phyloP scores from a whole-genome alignment of 2,797 vertebrate genomes.

The Gymnodraco acuticeps region DNA sequence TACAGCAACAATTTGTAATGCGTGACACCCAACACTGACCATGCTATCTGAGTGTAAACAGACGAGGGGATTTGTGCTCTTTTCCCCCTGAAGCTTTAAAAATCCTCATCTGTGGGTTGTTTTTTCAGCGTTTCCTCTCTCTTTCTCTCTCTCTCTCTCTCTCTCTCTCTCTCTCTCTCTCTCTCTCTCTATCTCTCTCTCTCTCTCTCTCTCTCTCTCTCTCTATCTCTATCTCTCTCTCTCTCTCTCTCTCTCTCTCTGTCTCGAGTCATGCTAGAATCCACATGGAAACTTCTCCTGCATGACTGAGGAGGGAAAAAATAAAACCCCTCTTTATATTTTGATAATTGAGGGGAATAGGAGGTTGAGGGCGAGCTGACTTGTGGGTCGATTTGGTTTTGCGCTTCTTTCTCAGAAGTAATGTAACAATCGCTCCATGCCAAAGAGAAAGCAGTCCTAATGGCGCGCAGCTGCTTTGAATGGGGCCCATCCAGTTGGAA shows the following conservation, averaged over 20 bases:
- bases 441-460: slow-evolving; percentile 72
- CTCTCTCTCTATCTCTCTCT: slow-evolving; percentile 43
- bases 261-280: slow-evolving; percentile 61
- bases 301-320: slow-evolving; percentile 55
- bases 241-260: slow-evolving; percentile 46
- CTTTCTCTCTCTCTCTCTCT: slow-evolving; percentile 43
- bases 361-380: slow-evolving; percentile 56
- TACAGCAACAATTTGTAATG: too few relatives aligned
- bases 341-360: slow-evolving; percentile 69
- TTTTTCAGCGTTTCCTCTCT: slow-evolving; percentile 60
- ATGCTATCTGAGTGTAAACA: slow-evolving; percentile 22
- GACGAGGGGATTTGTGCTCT: slow-evolving; percentile 31
- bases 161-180: slow-evolving; percentile 33
- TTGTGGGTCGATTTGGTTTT: slow-evolving; percentile 61
- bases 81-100: slow-evolving; percentile 34
- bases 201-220: slow-evolving; percentile 17
- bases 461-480: slow-evolving; percentile 79
- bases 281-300: slow-evolving; percentile 76
- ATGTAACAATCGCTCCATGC: slow-evolving; percentile 64
- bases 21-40: background rate
- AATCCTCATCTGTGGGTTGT: slow-evolving; percentile 47
- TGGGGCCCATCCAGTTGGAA: slow-evolving; percentile 67
- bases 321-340: slow-evolving; percentile 34
- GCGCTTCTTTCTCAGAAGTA: slow-evolving; percentile 60
- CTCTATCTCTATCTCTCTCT: slow-evolving; percentile 46